A percentile compares a stretch with the other conserved stretches of the same genome.
These are phyloP conservation scores for Hirtodrosophila duncani DNA, from an alignment of 2,888 invertebrate genomes.

Conservation along the genomic window DNA sequence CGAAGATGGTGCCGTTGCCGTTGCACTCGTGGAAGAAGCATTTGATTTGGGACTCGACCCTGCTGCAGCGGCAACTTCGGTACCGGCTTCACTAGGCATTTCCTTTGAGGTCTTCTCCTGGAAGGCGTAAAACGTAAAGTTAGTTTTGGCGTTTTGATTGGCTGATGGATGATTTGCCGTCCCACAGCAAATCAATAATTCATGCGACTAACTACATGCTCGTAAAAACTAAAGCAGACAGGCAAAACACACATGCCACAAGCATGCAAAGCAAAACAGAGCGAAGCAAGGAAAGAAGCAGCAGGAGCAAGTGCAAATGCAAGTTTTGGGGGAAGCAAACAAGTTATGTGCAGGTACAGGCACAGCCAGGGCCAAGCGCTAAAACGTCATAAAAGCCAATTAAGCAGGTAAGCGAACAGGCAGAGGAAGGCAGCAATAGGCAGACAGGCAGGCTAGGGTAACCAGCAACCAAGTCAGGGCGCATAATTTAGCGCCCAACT, in stretches of 20 bases:
- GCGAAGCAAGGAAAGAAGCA: constrained; percentile 1
- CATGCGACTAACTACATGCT: constrained; percentile 57
- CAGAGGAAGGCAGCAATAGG: constrained; percentile 22
- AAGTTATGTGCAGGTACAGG: constrained; percentile 35
- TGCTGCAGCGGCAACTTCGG: constrained; percentile 26
- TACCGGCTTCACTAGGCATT: constrained; percentile 50
- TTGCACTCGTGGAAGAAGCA: neutral
- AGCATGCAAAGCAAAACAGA: constrained; percentile 17
- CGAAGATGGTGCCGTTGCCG: too few relatives aligned
- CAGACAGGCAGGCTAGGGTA: constrained; percentile 24
- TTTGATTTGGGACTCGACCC: neutral
- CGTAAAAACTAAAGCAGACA: constrained; percentile 36
- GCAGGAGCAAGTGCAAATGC: constrained; percentile 19
- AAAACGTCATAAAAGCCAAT: constrained; percentile 73
- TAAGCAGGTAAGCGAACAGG: constrained; percentile 63
- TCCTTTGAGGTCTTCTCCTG: constrained; percentile 50
- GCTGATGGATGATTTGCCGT: constrained; percentile 1
- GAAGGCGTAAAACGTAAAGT: constrained; percentile 33
- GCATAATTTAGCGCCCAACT: constrained; percentile 51
- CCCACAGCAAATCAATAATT: constrained; percentile 58
- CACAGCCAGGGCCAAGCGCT: constrained; percentile 44
- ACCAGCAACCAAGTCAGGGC: constrained; percentile 25
- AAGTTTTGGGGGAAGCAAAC: constrained; percentile 41
- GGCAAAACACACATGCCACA: constrained; percentile 14
- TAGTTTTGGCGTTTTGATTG: constrained; percentile 17